Evolutionary conservation across 2,113 vertebrate species (phyloP).

Genomic region (mouse (Mus musculus)): GRCm39 chr15:94677501-94678000

Average conservation of each 20-base stretch:
- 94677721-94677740: not conserved
- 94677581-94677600: not conserved
- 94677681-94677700: not conserved
- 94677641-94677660: too few species aligned
- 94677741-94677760: not conserved
- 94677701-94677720: not conserved
- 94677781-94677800: not conserved
- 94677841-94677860: not conserved
- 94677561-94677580: not conserved
- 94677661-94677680: too few species aligned
- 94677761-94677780: not conserved
- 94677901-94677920: not conserved
- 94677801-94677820: not conserved
- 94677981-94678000: not conserved
- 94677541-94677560: conserved; percentile 4
- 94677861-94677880: not conserved
- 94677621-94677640: not conserved
- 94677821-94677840: not conserved
- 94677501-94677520: not conserved
- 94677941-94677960: not conserved
- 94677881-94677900: not conserved
- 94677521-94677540: not conserved
- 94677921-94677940: too few species aligned
- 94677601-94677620: not conserved
- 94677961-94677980: not conserved